Percentiles rank a stretch among this genome's conserved stretches.
phyloP scores from a whole-genome alignment of 2,113 vertebrate genomes.

The Perca flavescens region DNA sequence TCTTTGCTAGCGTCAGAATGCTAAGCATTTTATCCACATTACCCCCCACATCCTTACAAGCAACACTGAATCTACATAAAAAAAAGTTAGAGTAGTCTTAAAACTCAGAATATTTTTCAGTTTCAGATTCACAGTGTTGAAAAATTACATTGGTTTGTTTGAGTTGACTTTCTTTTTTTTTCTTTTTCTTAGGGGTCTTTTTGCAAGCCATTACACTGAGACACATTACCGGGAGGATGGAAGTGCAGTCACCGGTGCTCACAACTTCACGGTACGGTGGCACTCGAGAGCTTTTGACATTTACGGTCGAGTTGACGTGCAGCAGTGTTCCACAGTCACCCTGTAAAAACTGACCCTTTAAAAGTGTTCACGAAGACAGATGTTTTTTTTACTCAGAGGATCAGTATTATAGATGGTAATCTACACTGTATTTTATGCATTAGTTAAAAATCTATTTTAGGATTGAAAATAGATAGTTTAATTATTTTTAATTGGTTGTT shows the following conservation, averaged over 20 bases:
- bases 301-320: constrained; percentile 48
- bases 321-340: constrained; percentile 8
- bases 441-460: not conserved
- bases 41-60: constrained; percentile 37
- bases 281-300: constrained; percentile 50
- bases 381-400: not conserved
- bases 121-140: not conserved
- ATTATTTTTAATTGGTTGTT: not conserved
- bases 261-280: constrained; percentile 88
- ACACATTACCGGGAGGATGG: constrained; percentile 93
- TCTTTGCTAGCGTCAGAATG: not conserved
- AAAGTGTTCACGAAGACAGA: constrained; percentile 16
- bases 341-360: constrained; percentile 47
- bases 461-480: not conserved
- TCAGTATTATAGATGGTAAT: not conserved
- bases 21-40: constrained; percentile 17
- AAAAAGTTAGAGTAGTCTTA: not conserved
- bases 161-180: constrained; percentile 30
- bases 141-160: constrained; percentile 11
- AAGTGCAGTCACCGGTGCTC: constrained; percentile 84
- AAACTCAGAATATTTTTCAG: not conserved
- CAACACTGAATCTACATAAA: constrained; percentile 18
- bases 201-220: constrained; percentile 91
- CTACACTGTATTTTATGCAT: not conserved
- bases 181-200: constrained; percentile 87